These are phyloP conservation scores for Criorhina ranunculi DNA, from an alignment of 2,888 invertebrate genomes.

Conservation along the genomic window DNA sequence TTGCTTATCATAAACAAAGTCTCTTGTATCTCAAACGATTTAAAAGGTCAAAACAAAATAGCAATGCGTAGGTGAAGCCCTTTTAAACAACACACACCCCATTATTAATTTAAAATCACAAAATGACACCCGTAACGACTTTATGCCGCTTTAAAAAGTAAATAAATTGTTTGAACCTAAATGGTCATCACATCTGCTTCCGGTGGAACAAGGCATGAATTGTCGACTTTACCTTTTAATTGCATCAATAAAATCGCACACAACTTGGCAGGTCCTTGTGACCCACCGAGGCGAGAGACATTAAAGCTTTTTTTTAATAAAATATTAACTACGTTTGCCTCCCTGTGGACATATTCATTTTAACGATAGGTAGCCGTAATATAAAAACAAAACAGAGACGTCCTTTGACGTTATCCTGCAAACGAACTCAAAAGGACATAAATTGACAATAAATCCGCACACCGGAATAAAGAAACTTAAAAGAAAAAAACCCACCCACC, in stretches of 20 bases:
- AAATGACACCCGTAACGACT: slow-evolving; percentile 6
- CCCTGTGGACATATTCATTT: slow-evolving; percentile 4
- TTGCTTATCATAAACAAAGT: no score
- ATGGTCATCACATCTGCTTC: slow-evolving; percentile 15
- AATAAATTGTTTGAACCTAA: slow-evolving; percentile 10
- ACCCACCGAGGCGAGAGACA: slow-evolving; percentile 25
- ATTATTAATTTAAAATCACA: neutral
- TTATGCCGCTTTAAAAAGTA: slow-evolving; percentile 7
- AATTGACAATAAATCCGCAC: slow-evolving; percentile 52
- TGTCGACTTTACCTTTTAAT: slow-evolving; percentile 7
- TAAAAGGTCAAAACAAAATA: no score
- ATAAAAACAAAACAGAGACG: slow-evolving; percentile 3
- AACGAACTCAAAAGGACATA: slow-evolving; percentile 48
- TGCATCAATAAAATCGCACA: slow-evolving; percentile 1
- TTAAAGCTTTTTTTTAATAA: slow-evolving; percentile 47
- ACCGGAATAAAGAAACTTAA: slow-evolving; percentile 5
- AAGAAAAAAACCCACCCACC: slow-evolving; percentile 3
- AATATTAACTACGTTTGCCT: slow-evolving; percentile 38
- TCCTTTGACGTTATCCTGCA: slow-evolving; percentile 10
- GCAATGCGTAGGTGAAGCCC: no score
- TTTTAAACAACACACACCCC: no score
- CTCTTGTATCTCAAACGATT: no score
- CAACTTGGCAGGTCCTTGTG: slow-evolving; percentile 16
- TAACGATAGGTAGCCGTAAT: slow-evolving; percentile 4
- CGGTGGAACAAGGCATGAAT: neutral